phyloP scores from a whole-genome alignment of 2,888 invertebrate genomes.

The Eudemis profundana region DNA sequence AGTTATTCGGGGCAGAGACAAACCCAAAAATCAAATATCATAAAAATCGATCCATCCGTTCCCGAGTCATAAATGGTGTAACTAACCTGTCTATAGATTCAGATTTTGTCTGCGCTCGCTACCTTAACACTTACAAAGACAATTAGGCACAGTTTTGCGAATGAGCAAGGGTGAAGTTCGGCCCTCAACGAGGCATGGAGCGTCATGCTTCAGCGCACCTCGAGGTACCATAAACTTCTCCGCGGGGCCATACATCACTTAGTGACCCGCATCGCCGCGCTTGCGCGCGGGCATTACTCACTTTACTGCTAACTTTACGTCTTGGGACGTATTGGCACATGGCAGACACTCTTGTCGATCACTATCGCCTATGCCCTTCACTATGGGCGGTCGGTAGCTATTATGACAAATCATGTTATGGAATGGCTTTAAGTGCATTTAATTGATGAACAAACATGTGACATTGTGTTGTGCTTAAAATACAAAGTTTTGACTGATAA shows the following conservation, averaged over 20 bases:
- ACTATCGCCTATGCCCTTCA: too few species aligned
- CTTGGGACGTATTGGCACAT: constrained; percentile 56
- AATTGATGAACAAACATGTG: too few species aligned
- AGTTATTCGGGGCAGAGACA: too few species aligned
- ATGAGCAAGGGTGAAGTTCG: constrained; percentile 36
- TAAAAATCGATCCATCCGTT: too few species aligned
- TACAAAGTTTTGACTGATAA: too few species aligned
- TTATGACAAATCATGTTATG: too few species aligned
- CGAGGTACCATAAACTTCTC: constrained; percentile 49
- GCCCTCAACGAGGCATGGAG: constrained; percentile 26
- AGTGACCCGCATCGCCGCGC: constrained; percentile 58
- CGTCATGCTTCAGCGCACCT: constrained; percentile 55
- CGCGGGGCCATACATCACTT: constrained; percentile 60
- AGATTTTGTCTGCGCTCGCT: not conserved
- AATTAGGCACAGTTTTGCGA: constrained; percentile 39
- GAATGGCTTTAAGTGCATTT: too few species aligned
- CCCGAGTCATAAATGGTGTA: too few species aligned
- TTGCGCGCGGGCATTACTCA: constrained; percentile 52
- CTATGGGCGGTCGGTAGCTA: too few species aligned
- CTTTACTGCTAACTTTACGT: constrained; percentile 59
- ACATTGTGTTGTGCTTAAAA: too few species aligned
- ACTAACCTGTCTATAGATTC: too few species aligned
- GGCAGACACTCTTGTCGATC: not conserved
- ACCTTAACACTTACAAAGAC: constrained; percentile 13
- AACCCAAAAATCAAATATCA: too few species aligned